A percentile compares a stretch with the other conserved stretches of the same genome.
Conservation (phyloP, 2,113 vertebrate species). For the Rhea pennata region DNA sequence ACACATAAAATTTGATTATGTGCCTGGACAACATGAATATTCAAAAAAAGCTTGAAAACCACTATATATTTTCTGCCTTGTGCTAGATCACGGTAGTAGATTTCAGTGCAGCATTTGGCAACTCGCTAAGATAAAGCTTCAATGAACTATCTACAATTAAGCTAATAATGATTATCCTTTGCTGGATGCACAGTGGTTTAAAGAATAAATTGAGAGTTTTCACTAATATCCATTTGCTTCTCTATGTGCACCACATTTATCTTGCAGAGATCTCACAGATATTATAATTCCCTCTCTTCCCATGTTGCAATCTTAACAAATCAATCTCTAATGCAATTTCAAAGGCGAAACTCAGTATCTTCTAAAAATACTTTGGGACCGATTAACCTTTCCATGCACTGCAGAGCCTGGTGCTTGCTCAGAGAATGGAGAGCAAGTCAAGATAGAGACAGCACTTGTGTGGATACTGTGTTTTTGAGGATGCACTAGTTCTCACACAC, state of each 20-base stretch:
- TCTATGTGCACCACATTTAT: background rate
- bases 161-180: background rate
- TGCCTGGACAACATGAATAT: background rate
- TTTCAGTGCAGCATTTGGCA: background rate
- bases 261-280: background rate
- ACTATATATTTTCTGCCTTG: background rate
- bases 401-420: background rate
- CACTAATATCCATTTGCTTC: background rate
- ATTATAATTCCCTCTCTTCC: background rate
- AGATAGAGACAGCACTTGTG: background rate
- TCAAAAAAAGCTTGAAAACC: background rate
- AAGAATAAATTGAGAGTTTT: background rate
- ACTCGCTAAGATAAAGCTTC: background rate
- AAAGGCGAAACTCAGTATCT: background rate
- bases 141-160: background rate
- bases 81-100: background rate
- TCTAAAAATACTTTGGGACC: background rate
- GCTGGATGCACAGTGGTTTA: background rate
- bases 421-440: background rate
- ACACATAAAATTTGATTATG: background rate
- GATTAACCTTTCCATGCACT: background rate
- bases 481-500: background rate
- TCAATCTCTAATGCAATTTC: background rate
- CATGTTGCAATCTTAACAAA: background rate
- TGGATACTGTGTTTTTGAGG: background rate